Base-by-base conservation (phyloP, 2,888 invertebrate genomes). In the Meiosimyza decipiens region DNA sequence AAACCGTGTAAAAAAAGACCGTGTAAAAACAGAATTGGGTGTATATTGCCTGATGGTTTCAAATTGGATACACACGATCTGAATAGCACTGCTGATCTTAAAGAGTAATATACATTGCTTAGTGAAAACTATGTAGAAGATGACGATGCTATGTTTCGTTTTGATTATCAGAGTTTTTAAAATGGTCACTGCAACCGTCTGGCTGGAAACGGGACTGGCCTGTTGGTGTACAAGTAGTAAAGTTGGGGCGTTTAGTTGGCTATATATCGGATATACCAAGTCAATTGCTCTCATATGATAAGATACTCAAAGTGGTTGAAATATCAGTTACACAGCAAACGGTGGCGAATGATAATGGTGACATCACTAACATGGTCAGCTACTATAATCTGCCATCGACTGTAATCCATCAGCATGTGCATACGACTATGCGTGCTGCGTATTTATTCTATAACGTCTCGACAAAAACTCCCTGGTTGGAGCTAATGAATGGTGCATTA, bases 111-210 rank as follows among this genome's bases (percentile, higher is more conserved):
- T 87, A 93, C 94, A 49, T 89, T 99, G 75, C 89, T 99, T 54
- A 98, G 98, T 87, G 99, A 99, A 86, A 99, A 99, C 88, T 99
- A 99, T 88, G 99, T 99, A 6, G 99, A 99, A 88, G 99, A 99
- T 88, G 99, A 99, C 87, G 99, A 99, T 88, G 97, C 97, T 80
- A 99, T 99, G 98, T 99, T 99, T 88, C 92, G 99, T 77, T 99
- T 99, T 89, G 99, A 99, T 87, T 99, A 99, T 88, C 97, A 2
- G 94, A 96, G 79, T 99, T 99, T 88, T 89, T 99, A 22, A 94
- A 95, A 88, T 99, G 99, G n/a, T n/a, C n/a, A n/a, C n/a, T n/a
- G n/a, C n/a, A n/a, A n/a, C n/a, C n/a, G n/a, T n/a, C n/a, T n/a
- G 98, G 98, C 13, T 99, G 99, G 98, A 91, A 91, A 81, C 92